phyloP scores from a whole-genome alignment of 2,888 invertebrate genomes.

The Marronus borbonicus region DNA sequence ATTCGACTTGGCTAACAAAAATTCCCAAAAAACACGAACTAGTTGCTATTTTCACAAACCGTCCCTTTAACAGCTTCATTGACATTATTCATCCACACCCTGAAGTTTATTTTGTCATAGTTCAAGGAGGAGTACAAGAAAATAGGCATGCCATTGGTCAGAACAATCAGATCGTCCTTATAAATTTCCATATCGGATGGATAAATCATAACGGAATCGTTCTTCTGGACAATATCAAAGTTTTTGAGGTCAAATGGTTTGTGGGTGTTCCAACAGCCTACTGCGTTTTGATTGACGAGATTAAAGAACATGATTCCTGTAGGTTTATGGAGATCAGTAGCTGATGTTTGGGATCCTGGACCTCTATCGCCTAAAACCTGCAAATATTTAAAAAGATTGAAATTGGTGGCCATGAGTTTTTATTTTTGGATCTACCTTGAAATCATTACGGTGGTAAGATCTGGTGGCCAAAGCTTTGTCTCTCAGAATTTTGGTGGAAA shows the following conservation, averaged over 20 bases:
- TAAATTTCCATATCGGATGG: constrained; percentile 79
- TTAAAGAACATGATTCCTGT: constrained; percentile 80
- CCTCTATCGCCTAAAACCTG: constrained; percentile 79
- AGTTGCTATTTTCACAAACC: constrained; percentile 22
- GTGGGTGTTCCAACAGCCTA: constrained; percentile 84
- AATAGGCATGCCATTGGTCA: constrained; percentile 79
- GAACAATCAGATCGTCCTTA: constrained; percentile 79
- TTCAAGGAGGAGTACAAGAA: constrained; percentile 78
- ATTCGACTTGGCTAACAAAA: neutral
- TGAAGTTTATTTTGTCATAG: constrained; percentile 77
- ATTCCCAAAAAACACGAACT: neutral
- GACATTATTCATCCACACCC: constrained; percentile 73
- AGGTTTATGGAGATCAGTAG: constrained; percentile 77
- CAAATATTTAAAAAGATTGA: constrained; percentile 47
- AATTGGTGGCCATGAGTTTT: no score
- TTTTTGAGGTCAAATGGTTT: constrained; percentile 71
- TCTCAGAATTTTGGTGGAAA: constrained; percentile 77
- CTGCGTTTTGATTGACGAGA: constrained; percentile 79
- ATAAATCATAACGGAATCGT: constrained; percentile 78
- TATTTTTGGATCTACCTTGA: constrained; percentile 66
- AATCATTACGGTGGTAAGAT: constrained; percentile 73
- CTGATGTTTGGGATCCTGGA: constrained; percentile 77
- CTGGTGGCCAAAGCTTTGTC: constrained; percentile 73
- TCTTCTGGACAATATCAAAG: constrained; percentile 75
- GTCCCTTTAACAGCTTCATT: constrained; percentile 69